Percentiles rank a stretch among this genome's conserved stretches.
These are phyloP conservation scores for Troilus luridus DNA, from an alignment of 2,888 invertebrate species.

Conservation along the genomic window DNA sequence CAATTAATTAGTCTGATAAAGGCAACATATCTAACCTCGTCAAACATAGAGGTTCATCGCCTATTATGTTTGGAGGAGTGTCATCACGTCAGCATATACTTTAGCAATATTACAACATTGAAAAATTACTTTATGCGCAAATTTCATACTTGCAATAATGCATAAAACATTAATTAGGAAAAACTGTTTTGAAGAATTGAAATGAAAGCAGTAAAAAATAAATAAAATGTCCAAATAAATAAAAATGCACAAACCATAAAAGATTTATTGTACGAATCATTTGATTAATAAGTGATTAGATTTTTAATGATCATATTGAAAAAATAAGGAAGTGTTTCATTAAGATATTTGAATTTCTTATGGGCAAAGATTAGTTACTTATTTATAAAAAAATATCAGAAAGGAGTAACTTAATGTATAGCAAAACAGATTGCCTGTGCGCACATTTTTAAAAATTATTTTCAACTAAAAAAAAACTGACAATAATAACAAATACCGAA, in stretches of 20 bases:
- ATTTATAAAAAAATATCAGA: background rate
- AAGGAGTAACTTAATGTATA: background rate
- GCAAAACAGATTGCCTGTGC: background rate
- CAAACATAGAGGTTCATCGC: conserved; percentile 2
- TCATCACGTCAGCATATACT: conserved; percentile 19
- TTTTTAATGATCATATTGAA: background rate
- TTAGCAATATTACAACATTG: background rate
- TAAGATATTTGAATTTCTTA: background rate
- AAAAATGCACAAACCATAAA: background rate
- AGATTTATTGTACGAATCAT: background rate
- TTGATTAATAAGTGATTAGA: background rate
- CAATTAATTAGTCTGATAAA: background rate
- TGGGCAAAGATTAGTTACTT: no score
- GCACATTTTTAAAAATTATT: no score
- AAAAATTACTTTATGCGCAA: background rate
- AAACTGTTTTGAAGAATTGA: background rate
- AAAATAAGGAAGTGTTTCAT: background rate
- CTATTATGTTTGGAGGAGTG: conserved; percentile 35
- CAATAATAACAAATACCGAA: no score
- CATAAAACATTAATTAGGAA: background rate
- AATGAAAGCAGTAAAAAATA: background rate
- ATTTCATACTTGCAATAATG: background rate
- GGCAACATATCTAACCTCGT: conserved; percentile 4
- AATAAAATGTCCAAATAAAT: background rate
- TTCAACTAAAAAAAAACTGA: no score